Percentiles rank a stretch among this genome's conserved stretches.
These are phyloP conservation scores for Camelus bactrianus DNA, from an alignment of 2,113 vertebrate species.

Conservation along the genomic window DNA sequence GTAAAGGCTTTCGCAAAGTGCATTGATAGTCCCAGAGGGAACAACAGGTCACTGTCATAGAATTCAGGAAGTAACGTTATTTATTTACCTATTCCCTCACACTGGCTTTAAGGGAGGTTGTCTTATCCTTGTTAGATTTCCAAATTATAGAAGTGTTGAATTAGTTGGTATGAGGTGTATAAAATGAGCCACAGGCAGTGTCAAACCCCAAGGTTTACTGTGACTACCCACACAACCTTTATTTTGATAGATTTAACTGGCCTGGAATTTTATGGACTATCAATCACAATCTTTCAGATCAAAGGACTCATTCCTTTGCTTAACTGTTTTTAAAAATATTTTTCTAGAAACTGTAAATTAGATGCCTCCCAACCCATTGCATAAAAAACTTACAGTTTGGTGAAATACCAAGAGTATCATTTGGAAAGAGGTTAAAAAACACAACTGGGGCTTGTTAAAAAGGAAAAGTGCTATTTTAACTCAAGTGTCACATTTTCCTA, in stretches of 20 bases:
- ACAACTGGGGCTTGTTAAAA: conserved; percentile 54
- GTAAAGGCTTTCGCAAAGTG: neutral
- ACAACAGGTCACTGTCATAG: neutral
- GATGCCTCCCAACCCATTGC: neutral
- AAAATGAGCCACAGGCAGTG: neutral
- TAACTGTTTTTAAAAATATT: conserved; percentile 57
- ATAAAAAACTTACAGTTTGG: conserved; percentile 47
- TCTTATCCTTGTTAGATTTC: neutral
- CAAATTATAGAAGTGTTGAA: neutral
- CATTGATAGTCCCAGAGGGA: neutral
- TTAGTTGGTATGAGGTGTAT: neutral
- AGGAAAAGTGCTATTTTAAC: neutral
- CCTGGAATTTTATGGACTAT: conserved; percentile 41
- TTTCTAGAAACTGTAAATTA: neutral
- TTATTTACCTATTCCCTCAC: neutral
- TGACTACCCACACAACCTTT: neutral
- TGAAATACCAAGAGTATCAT: conserved; percentile 50
- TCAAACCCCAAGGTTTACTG: neutral
- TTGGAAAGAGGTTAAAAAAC: conserved; percentile 58
- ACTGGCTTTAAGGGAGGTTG: neutral
- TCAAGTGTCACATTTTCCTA: conserved; percentile 42
- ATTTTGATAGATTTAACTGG: conserved; percentile 38
- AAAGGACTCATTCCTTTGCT: conserved; percentile 47
- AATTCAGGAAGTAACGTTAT: neutral
- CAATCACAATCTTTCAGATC: conserved; percentile 58